These are phyloP conservation scores for Sarcophaga subvicina DNA, from an alignment of 2,888 invertebrate species.

Conservation along the genomic window DNA sequence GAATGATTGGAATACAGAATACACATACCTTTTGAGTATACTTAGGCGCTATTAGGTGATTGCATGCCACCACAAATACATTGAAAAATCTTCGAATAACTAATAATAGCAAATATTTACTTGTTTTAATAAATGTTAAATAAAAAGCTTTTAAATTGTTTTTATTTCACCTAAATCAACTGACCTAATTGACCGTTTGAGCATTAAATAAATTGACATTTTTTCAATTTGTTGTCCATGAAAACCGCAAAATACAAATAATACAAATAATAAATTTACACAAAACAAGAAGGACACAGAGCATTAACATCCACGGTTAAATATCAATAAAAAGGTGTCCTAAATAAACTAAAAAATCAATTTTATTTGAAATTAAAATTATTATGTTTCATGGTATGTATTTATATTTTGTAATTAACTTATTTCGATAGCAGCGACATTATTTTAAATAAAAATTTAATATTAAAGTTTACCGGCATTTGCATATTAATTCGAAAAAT, in stretches of 20 bases:
- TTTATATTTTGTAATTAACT: too few relatives aligned
- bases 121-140: too few relatives aligned
- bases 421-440: too few relatives aligned
- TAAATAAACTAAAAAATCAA: slow-evolving; percentile 37
- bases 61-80: neutral
- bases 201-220: slow-evolving; percentile 36
- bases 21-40: too few relatives aligned
- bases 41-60: too few relatives aligned
- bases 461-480: too few relatives aligned
- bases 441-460: too few relatives aligned
- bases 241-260: slow-evolving; percentile 17
- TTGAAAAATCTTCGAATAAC: neutral
- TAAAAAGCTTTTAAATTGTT: neutral
- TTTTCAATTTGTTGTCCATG: slow-evolving; percentile 18
- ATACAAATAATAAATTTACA: slow-evolving; percentile 8
- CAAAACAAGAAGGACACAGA: neutral
- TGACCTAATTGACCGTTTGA: slow-evolving; percentile 25
- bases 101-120: neutral
- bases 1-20: too few relatives aligned
- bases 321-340: neutral
- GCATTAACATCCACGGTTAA: neutral
- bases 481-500: too few relatives aligned
- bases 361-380: slow-evolving; percentile 22
- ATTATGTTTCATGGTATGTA: too few relatives aligned
- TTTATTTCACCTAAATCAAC: slow-evolving; percentile 29